phyloP scores from a whole-genome alignment of 2,888 invertebrate genomes.

The Atethmia centrago region DNA sequence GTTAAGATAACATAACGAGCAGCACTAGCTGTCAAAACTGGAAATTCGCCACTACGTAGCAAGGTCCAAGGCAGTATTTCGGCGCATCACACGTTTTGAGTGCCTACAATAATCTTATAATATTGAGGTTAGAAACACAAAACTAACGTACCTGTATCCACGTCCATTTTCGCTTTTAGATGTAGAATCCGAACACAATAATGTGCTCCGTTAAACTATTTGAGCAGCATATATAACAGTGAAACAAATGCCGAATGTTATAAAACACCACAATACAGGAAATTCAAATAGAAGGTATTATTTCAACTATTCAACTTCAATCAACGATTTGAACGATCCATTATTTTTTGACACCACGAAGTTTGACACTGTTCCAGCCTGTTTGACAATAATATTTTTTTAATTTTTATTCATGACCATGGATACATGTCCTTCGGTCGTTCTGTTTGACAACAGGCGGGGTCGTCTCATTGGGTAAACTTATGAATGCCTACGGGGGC shows the following conservation, averaged over 20 bases:
- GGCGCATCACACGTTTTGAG: slow-evolving; percentile 7
- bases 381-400: too few relatives aligned
- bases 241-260: slow-evolving; percentile 3
- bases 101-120: background rate
- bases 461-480: too few relatives aligned
- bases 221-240: slow-evolving; percentile 48
- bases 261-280: slow-evolving; percentile 9
- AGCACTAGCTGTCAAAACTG: background rate
- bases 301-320: background rate
- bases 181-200: slow-evolving; percentile 54
- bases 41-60: background rate
- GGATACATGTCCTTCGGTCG: too few relatives aligned
- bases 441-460: too few relatives aligned
- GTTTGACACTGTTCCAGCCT: slow-evolving; percentile 3
- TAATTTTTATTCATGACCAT: too few relatives aligned
- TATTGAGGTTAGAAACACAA: slow-evolving; percentile 71
- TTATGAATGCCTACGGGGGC: too few relatives aligned
- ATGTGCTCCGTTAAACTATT: slow-evolving; percentile 54
- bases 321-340: slow-evolving; percentile 5
- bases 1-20: background rate
- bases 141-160: slow-evolving; percentile 80
- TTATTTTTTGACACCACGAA: slow-evolving; percentile 6
- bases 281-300: background rate
- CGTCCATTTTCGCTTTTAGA: slow-evolving; percentile 76
- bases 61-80: background rate